Base-by-base conservation (phyloP, 2,113 vertebrate genomes). In the Pseudolaguvia tuberculata region DNA sequence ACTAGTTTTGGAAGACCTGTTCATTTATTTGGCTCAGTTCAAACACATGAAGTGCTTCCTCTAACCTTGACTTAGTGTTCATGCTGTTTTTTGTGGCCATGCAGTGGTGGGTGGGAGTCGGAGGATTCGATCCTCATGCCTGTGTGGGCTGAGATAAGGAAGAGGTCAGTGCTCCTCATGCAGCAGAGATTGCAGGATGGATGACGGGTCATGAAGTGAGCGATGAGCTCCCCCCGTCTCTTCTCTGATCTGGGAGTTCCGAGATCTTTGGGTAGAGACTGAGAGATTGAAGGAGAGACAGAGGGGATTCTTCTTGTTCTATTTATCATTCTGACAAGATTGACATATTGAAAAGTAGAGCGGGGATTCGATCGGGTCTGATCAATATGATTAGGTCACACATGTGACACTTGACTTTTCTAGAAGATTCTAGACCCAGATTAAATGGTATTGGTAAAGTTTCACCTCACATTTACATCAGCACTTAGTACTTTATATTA, bases 131-230 rank as follows among this genome's bases (percentile, higher is more conserved):
- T 67, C 62, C 48, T 56, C 18, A 5, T 47, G 75, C 48, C 73
- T 81, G 80, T 81, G 80, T 81, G 73, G 72, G 80, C 70, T 53
- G 80, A 76, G 80, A 81, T 78, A 78, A 79, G 77, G 73, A 76
- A 52, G 58, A 52, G 66, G 69, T 25, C 20, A 65, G 67, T 58
- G 73, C 45, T 78, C 52, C 63, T 62, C 27, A 51, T 68, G 39
- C 47, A 73, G 59, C 65, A 17, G n/a, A 58, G 56, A 48, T 61
- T 51, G 66, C 74, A 72, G 72, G 62, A 81, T 47, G 59, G 58
- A 27, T 70, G 76, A 75, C 53, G 69, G 76, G 80, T 78, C 72
- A 81, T 76, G 76, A 78, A 78, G 69, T 81, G 80, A 81, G 69
- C 58, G 76, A 81, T 81, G 80, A 81, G 76, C 74, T 70, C 75